A percentile compares a stretch with the other conserved stretches of the same genome.
phyloP scores from a whole-genome alignment of 2,113 vertebrate species.

The Vimba vimba region DNA sequence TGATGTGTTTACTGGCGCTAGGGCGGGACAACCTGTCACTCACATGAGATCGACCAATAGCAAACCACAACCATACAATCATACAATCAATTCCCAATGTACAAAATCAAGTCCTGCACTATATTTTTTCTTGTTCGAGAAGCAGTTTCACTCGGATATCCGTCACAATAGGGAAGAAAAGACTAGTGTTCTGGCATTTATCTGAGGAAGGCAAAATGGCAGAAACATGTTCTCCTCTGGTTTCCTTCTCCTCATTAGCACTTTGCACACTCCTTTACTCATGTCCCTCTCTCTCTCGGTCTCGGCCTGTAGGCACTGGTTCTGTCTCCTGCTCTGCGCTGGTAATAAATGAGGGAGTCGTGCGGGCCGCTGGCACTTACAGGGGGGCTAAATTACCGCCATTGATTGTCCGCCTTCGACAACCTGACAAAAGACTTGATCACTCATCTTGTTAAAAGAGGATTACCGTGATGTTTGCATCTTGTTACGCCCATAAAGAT shows the following conservation, averaged over 20 bases:
- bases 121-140: too few species aligned
- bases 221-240: constrained; percentile 1
- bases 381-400: constrained; percentile 72
- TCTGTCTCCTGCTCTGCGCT: constrained; percentile 57
- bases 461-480: constrained; percentile 79
- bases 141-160: too few species aligned
- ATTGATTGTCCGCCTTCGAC: constrained; percentile 75
- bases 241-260: constrained; percentile 16
- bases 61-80: too few species aligned
- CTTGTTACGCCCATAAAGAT: constrained; percentile 73
- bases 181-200: neutral
- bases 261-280: neutral
- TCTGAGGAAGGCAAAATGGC: constrained; percentile 23
- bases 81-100: too few species aligned
- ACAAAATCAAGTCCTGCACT: too few species aligned
- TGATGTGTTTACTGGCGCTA: too few species aligned
- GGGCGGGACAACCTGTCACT: too few species aligned
- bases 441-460: constrained; percentile 79
- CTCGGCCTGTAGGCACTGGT: constrained; percentile 47
- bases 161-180: too few species aligned
- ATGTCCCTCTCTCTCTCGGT: neutral
- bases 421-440: constrained; percentile 74
- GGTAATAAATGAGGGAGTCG: constrained; percentile 66
- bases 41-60: too few species aligned
- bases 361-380: constrained; percentile 57